Evolutionary conservation across 2,113 vertebrate genomes (phyloP).

Genomic region (Coryphaenoides rupestris): DNA sequence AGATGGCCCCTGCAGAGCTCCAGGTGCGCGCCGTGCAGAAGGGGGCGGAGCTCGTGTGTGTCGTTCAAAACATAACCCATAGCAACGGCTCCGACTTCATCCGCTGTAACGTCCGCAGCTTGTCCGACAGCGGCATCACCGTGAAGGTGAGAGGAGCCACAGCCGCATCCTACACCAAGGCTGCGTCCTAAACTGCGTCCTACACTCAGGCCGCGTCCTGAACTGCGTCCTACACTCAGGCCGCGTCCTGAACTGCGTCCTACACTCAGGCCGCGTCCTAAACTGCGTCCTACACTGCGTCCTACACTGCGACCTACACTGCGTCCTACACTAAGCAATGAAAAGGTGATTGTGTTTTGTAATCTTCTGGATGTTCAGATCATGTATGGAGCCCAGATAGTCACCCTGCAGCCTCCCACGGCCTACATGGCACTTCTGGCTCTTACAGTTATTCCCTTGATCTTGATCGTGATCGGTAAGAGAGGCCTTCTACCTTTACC

Average conservation of each 20-base stretch:
- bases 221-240: too few species aligned
- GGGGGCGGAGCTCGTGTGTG: constrained; percentile 57
- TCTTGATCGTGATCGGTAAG: constrained; percentile 2
- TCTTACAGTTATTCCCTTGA: neutral
- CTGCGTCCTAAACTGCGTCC: too few species aligned
- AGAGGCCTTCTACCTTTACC: neutral
- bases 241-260: too few species aligned
- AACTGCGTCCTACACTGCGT: too few species aligned
- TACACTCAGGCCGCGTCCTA: too few species aligned
- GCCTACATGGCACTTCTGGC: neutral
- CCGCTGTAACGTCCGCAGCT: constrained; percentile 66
- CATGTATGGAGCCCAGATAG: neutral
- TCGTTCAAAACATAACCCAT: constrained; percentile 59
- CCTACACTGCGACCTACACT: too few species aligned
- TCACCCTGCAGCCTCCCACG: neutral
- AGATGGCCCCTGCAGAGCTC: constrained; percentile 75
- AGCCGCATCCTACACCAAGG: too few species aligned
- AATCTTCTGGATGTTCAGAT: too few species aligned
- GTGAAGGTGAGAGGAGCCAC: constrained; percentile 43
- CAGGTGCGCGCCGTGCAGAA: constrained; percentile 60
- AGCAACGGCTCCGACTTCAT: constrained; percentile 68
- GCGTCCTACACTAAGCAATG: too few species aligned
- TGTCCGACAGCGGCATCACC: neutral
- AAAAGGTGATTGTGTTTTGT: too few species aligned
- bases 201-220: too few species aligned